Percentiles rank a stretch among this genome's conserved stretches.
Conservation (phyloP, 2,888 invertebrate genomes). For the Hirtodrosophila alboralis region DNA sequence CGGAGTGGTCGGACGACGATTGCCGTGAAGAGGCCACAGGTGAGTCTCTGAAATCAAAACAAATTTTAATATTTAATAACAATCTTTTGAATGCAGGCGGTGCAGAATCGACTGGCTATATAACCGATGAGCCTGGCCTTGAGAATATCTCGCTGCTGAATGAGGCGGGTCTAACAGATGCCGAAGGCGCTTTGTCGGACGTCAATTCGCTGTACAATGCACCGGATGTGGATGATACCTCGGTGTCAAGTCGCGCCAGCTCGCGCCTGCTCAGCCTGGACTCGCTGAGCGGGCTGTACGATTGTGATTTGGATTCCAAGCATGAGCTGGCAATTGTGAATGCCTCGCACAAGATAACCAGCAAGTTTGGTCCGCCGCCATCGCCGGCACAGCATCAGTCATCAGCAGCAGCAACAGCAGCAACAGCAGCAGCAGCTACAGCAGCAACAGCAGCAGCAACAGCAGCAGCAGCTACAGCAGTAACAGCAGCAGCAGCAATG, state of each 20-base stretch:
- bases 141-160: conserved; percentile 94
- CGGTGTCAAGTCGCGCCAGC: conserved; percentile 92
- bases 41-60: no score
- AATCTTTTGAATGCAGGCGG: conserved; percentile 83
- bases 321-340: conserved; percentile 85
- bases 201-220: conserved; percentile 92
- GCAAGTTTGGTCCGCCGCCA: conserved; percentile 83
- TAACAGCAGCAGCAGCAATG: conserved; percentile 40
- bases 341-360: conserved; percentile 84
- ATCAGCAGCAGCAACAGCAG: conserved; percentile 22
- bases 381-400: conserved; percentile 59
- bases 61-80: no score
- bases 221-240: conserved; percentile 88
- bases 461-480: no score
- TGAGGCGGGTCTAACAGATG: conserved; percentile 93
- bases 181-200: conserved; percentile 94
- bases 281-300: conserved; percentile 92
- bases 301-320: conserved; percentile 86
- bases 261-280: conserved; percentile 92
- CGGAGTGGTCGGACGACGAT: conserved; percentile 91
- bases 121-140: conserved; percentile 93
- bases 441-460: conserved; percentile 19
- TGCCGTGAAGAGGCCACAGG: conserved; percentile 88
- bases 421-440: conserved; percentile 34
- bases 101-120: conserved; percentile 91